Evolutionary conservation across 2,113 vertebrate species (phyloP), one percentile per base, ranked within the genome.

Genomic region (Larimichthys crocea): DNA sequence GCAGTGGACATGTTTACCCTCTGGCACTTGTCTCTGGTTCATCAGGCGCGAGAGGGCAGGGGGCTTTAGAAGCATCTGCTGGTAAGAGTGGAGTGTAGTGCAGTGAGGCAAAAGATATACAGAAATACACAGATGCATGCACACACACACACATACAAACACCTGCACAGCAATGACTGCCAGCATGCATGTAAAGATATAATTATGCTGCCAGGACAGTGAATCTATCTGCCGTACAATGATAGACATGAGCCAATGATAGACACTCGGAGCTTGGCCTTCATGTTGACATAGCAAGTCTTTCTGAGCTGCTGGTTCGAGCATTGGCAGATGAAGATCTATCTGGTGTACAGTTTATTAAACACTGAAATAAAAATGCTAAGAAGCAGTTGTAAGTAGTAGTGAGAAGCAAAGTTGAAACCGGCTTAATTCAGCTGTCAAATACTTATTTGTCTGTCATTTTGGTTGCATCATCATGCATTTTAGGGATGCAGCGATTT

Each of bases 1-100:
- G 79, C 72, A 84, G 62, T 84, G 75, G 89, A 88, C 82, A 72
- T 88, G 91, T 92, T 92, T 90, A 90, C 88, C 92, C 88, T 90
- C 90, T 92, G 89, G 89, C 86, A 89, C 86, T 92, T 86, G 79
- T 88, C 86, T 89, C 74, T 84, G 80, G 80, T 87, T 91, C 84
- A 89, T 76, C 78, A 76, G 85, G 82, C 84, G n/a, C 72, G 74
- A 86, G 75, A 88, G 71, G 70, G 60, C 74, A 72, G 80, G 64
- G 70, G 80, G 71, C 69, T 76, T 76, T 76, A 49, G 66, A 85
- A 80, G 82, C 86, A 88, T 85, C 56, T 82, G 68, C 71, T 79
- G 10, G 55, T 64, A 67, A 48, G 49, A 82, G 71, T 48, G 60
- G 50, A 85, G 76, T 26, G 1, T n/a, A 74, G 61, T 69, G 84